These are phyloP conservation scores for Crotalus adamanteus DNA, from an alignment of 2,797 vertebrate genomes.

Conservation along the genomic window DNA sequence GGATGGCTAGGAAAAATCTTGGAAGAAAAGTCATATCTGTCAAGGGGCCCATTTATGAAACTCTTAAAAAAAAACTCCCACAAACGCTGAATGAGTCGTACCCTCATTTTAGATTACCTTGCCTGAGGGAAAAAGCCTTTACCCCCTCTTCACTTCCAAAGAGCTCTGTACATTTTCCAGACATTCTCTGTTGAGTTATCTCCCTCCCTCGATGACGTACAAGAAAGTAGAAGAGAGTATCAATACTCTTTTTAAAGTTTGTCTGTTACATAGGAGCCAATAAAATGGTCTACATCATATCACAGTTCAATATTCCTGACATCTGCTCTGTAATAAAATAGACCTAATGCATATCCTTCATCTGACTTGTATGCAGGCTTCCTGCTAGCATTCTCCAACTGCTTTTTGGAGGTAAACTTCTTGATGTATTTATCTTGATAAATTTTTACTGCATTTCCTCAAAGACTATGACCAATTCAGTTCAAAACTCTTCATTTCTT, in stretches of 20 bases:
- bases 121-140: conserved; percentile 67
- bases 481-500: not conserved
- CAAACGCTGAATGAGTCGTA: conserved; percentile 45
- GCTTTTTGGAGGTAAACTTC: conserved; percentile 44
- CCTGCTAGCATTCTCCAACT: conserved; percentile 49
- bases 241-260: conserved; percentile 57
- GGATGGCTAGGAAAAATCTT: conserved; percentile 31
- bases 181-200: conserved; percentile 63
- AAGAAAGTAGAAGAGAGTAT: conserved; percentile 62
- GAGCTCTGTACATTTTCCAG: conserved; percentile 58
- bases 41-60: conserved; percentile 60
- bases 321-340: conserved; percentile 66
- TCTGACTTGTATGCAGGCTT: conserved; percentile 59
- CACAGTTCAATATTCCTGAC: conserved; percentile 65
- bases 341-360: conserved; percentile 60
- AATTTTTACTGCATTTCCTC: not conserved
- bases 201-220: conserved; percentile 51
- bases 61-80: conserved; percentile 44
- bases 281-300: conserved; percentile 58
- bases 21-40: conserved; percentile 66
- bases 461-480: not conserved
- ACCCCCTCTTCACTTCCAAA: conserved; percentile 54
- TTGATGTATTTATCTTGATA: conserved; percentile 15
- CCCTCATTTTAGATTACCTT: conserved; percentile 61
- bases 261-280: conserved; percentile 58